phyloP scores from a whole-genome alignment of 2,113 vertebrate species.

The Hydrochoerus hydrochaeris region DNA sequence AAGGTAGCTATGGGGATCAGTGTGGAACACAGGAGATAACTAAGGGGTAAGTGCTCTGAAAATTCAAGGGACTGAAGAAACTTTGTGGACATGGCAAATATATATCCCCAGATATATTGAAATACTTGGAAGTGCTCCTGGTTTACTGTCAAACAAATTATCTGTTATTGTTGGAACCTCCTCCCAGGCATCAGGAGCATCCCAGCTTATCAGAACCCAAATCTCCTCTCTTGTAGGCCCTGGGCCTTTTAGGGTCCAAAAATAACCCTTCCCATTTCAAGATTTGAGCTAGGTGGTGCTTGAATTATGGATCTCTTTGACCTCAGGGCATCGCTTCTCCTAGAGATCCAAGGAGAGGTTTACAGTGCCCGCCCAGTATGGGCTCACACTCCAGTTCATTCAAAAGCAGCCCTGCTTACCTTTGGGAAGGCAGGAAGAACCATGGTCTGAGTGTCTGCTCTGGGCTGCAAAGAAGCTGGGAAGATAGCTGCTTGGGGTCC shows the following conservation, averaged over 20 bases:
- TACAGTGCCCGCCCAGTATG: neutral
- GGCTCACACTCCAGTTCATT: neutral
- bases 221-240: neutral
- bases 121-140: neutral
- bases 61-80: neutral
- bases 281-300: neutral
- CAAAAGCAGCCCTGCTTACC: neutral
- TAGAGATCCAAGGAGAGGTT: neutral
- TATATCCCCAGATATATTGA: neutral
- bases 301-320: neutral
- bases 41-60: neutral
- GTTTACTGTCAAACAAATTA: neutral
- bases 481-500: neutral
- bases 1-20: neutral
- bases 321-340: neutral
- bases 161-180: neutral
- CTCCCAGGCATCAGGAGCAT: neutral
- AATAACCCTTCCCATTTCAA: neutral
- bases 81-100: neutral
- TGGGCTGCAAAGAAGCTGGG: neutral
- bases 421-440: neutral
- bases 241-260: neutral
- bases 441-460: neutral
- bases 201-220: neutral
- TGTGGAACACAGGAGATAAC: neutral